These are phyloP conservation scores for Ophonus ardosiacus DNA, from an alignment of 2,888 invertebrate species.

Conservation along the genomic window DNA sequence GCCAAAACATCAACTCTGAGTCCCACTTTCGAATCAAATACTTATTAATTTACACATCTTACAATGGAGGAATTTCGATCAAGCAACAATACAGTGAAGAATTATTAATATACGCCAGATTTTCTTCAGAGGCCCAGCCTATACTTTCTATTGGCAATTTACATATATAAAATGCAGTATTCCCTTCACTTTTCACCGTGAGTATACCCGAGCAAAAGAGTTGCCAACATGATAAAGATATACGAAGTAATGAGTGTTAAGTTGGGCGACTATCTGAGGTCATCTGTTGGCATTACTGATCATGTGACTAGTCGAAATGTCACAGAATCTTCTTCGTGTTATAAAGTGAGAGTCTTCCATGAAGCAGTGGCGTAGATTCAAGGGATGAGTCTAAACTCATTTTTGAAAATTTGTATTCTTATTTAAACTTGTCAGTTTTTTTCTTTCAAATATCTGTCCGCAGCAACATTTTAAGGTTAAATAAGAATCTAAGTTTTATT, in stretches of 20 bases:
- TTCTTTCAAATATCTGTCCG: too few relatives aligned
- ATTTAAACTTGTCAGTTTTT: too few relatives aligned
- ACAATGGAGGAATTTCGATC: background rate
- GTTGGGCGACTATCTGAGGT: conserved; percentile 53
- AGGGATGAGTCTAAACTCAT: background rate
- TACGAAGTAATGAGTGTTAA: background rate
- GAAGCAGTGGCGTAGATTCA: conserved; percentile 29
- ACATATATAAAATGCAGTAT: conserved; percentile 64
- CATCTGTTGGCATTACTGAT: conserved; percentile 64
- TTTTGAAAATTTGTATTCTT: too few relatives aligned
- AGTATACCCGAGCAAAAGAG: conserved; percentile 39
- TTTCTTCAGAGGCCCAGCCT: conserved; percentile 56
- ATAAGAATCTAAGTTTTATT: too few relatives aligned
- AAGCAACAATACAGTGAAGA: conserved; percentile 23
- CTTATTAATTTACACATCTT: background rate
- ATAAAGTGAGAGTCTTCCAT: conserved; percentile 64
- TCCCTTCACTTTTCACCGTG: conserved; percentile 64
- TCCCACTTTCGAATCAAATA: conserved; percentile 14
- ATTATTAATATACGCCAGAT: conserved; percentile 36
- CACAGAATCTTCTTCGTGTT: conserved; percentile 64
- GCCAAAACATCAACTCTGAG: background rate
- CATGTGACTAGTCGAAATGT: conserved; percentile 63
- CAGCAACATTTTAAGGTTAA: too few relatives aligned
- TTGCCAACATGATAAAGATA: background rate
- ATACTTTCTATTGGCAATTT: conserved; percentile 64